Evolutionary conservation across 2,113 vertebrate species (phyloP).

Genomic region (Colistium nudipinnis): DNA sequence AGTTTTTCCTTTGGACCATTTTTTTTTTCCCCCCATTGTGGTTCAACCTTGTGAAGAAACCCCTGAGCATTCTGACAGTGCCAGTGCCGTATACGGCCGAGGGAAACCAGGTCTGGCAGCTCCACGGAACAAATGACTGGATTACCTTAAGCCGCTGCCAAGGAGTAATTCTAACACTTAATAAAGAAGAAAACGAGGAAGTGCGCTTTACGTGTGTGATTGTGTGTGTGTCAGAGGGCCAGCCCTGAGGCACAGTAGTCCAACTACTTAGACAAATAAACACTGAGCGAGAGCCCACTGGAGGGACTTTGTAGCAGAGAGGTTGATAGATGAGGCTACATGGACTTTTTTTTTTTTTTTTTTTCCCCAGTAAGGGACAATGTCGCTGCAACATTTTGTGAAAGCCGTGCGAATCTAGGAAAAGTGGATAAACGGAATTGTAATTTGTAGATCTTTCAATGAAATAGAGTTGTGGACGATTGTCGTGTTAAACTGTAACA

Average conservation of each 20-base stretch:
- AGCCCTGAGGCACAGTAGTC: constrained; percentile 71
- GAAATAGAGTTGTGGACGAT: background rate
- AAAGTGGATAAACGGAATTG: too few species aligned
- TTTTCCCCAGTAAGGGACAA: background rate
- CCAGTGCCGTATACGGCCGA: constrained; percentile 70
- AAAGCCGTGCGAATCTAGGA: background rate
- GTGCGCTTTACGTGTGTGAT: constrained; percentile 31
- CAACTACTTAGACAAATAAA: constrained; percentile 79
- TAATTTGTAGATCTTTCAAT: background rate
- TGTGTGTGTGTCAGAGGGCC: constrained; percentile 44
- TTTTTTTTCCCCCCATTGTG: constrained; percentile 36
- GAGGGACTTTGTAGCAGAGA: constrained; percentile 45
- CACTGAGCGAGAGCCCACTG: constrained; percentile 60
- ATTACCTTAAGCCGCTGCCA: constrained; percentile 83
- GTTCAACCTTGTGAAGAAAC: constrained; percentile 55
- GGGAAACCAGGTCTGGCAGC: constrained; percentile 82
- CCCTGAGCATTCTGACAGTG: constrained; percentile 49
- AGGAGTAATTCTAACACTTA: constrained; percentile 84
- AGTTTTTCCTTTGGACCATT: constrained; percentile 35
- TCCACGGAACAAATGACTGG: constrained; percentile 81
- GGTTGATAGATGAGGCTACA: constrained; percentile 54
- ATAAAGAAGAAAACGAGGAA: constrained; percentile 76
- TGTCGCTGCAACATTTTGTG: background rate
- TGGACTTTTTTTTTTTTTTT: constrained; percentile 15
- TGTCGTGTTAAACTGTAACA: background rate